Evolutionary conservation across 1,140 invertebrate genomes (phyloP).

Genomic region (Drosophila eugracilis): DNA sequence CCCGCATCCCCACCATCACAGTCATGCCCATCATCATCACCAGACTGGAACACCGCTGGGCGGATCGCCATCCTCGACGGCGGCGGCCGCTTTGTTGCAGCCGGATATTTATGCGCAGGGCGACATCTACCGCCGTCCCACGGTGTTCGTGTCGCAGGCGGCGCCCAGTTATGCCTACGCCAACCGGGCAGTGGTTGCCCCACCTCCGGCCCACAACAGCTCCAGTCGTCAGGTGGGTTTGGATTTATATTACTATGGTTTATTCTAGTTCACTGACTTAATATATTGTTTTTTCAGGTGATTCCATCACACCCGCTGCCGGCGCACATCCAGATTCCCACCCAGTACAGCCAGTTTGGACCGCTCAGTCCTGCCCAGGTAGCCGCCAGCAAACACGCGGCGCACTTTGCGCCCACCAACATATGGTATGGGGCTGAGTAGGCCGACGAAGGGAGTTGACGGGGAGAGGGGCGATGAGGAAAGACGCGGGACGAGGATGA

Average conservation of each 20-base stretch:
- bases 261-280: not conserved
- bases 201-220: slow-evolving; percentile 94
- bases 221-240: slow-evolving; percentile 89
- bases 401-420: slow-evolving; percentile 89
- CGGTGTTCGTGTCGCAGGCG: slow-evolving; percentile 87
- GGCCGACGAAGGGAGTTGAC: slow-evolving; percentile 47
- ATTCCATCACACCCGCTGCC: slow-evolving; percentile 91
- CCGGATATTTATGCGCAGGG: slow-evolving; percentile 86
- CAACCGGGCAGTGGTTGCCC: slow-evolving; percentile 90
- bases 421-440: slow-evolving; percentile 91
- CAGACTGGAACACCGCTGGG: slow-evolving; percentile 83
- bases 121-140: slow-evolving; percentile 87
- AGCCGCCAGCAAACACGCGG: slow-evolving; percentile 86
- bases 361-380: slow-evolving; percentile 90
- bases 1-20: slow-evolving; percentile 54
- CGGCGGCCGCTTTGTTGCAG: slow-evolving; percentile 85
- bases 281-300: slow-evolving; percentile 51
- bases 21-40: slow-evolving; percentile 66
- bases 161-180: slow-evolving; percentile 78
- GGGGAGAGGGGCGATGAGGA: slow-evolving; percentile 21
- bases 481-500: slow-evolving; percentile 23
- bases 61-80: slow-evolving; percentile 76
- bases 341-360: slow-evolving; percentile 87
- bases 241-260: not conserved
- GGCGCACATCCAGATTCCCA: slow-evolving; percentile 92